Conservation (phyloP, 2,113 vertebrate genomes). For the Drymodes brunneopygia region DNA sequence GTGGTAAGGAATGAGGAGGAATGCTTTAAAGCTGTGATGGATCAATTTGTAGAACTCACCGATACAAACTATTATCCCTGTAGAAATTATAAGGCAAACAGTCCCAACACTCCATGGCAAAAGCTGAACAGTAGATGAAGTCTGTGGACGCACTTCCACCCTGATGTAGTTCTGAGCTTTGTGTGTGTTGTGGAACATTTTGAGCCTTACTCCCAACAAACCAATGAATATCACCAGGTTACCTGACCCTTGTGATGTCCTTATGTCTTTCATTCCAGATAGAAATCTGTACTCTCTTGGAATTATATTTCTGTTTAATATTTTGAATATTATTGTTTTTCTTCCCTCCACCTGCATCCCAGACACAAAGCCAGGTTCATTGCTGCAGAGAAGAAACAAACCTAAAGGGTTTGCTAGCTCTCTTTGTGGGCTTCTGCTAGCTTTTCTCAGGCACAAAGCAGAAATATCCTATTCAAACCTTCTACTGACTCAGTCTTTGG, state of each 20-base stretch:
- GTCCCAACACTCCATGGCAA: background rate
- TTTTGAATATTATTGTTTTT: background rate
- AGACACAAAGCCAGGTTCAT: background rate
- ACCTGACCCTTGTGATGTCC: background rate
- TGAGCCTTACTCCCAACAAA: background rate
- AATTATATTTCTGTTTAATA: background rate
- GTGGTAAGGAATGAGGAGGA: background rate
- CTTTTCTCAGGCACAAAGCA: background rate
- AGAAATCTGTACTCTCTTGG: background rate
- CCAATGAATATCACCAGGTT: background rate
- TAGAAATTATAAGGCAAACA: background rate
- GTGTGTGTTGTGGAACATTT: background rate
- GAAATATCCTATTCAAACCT: background rate
- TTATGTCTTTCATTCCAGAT: background rate
- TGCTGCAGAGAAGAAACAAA: background rate
- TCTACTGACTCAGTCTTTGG: background rate
- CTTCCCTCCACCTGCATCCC: background rate
- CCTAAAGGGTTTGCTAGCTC: rapidly evolving
- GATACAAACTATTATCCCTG: background rate
- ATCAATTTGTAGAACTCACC: background rate
- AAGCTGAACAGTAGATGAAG: background rate
- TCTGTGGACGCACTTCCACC: background rate
- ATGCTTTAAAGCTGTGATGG: background rate
- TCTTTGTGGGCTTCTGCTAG: background rate
- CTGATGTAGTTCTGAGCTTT: background rate